Base-by-base conservation (phyloP, 2,113 vertebrate genomes). In the Apteryx owenii region DNA sequence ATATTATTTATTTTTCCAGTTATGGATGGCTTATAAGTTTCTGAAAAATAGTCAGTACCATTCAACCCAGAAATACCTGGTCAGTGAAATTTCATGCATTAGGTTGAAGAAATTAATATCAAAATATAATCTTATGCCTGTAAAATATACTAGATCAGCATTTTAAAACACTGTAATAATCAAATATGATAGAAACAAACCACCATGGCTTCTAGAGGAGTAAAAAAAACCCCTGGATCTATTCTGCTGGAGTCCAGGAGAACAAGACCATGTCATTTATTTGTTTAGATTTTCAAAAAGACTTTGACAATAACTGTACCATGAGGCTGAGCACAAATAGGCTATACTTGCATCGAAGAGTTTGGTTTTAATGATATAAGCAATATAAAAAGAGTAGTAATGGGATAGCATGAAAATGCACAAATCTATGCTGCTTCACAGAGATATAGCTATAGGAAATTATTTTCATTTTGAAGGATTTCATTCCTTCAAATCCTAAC, bases 11-110 rank as follows among this genome's bases (percentile, higher is more conserved):
- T 51, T 53, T 54, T 88, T 46, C 6, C 46, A 4, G 6, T 48
- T 88, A 48, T 76, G 9, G 5, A 21, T 54, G 17, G 6, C 3
- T 76, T 72, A 53, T 15, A 58, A 0, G 1, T 23, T 4, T 62
- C 22, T 0, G 53, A 33, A 78, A 84, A 66, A 28, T 13, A 31
- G 7, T 28, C 15, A 68, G 2, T 17, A 61, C 3, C 25, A 65
- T 48, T 4, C 81, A 83, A 80, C 0, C 5, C 5, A 0, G n/a
- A 54, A 68, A 17, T 54, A 58, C 5, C 1, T 40, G 1, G 18
- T 44, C 20, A 42, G 16, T 33, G 40, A 78, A 53, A 79, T 48
- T 64, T 79, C 1, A 2, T 50, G 65, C 1, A 0, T 26, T 76
- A 46, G 2, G 9, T 48, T 71, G 20, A 64, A 50, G 56, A 58